These are phyloP conservation scores for Ceratotherium simum DNA, from an alignment of 2,113 vertebrate species.

Conservation along the genomic window DNA sequence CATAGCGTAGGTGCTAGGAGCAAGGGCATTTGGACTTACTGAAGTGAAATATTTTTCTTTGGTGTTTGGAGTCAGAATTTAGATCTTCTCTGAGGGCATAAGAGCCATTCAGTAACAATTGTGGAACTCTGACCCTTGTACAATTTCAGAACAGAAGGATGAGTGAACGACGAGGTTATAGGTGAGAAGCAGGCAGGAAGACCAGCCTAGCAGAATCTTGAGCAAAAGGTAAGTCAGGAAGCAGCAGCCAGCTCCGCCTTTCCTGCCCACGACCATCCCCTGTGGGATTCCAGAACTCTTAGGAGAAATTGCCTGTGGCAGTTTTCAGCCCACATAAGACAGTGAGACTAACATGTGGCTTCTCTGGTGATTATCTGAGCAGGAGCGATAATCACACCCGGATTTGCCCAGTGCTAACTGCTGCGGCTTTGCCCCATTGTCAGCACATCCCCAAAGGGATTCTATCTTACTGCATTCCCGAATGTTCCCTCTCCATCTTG, in stretches of 20 bases:
- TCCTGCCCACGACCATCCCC: neutral
- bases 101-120: neutral
- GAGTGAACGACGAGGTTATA: too few species aligned
- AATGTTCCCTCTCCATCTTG: conserved; percentile 63
- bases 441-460: conserved; percentile 57
- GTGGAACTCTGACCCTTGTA: neutral
- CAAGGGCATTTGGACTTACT: neutral
- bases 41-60: neutral
- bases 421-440: neutral
- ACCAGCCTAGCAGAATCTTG: neutral
- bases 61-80: neutral
- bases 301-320: neutral
- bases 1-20: neutral
- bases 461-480: conserved; percentile 59
- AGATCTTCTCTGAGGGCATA: neutral
- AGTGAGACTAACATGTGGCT: neutral
- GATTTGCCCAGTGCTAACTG: neutral
- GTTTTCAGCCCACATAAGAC: neutral
- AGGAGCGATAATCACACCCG: fast-evolving
- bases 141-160: neutral
- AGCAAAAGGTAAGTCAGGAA: neutral
- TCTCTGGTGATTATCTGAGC: neutral
- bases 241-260: neutral
- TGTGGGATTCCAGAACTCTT: neutral
- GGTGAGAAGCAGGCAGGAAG: neutral